phyloP scores from a whole-genome alignment of 2,113 vertebrate species.

The Aptenodytes forsteri region DNA sequence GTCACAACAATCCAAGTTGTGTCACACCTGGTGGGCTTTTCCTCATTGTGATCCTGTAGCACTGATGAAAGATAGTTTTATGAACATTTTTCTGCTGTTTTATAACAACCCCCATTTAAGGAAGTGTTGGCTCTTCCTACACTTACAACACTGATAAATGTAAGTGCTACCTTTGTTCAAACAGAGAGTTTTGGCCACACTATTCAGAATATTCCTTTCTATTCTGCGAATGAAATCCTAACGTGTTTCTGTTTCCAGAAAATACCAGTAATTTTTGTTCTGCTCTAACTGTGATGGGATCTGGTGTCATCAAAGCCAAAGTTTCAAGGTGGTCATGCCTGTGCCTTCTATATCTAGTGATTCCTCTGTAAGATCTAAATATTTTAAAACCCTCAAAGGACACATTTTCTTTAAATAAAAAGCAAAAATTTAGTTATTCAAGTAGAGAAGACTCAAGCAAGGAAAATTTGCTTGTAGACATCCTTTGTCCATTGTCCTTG shows the following conservation, averaged over 20 bases:
- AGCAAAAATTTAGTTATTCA: not conserved
- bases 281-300: not conserved
- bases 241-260: not conserved
- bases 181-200: not conserved
- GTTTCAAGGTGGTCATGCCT: not conserved
- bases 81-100: not conserved
- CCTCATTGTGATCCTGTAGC: not conserved
- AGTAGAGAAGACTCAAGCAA: not conserved
- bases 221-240: not conserved
- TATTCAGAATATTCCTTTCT: not conserved
- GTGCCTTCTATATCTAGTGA: not conserved
- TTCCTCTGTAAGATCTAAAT: not conserved
- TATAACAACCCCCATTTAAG: not conserved
- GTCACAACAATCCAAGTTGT: not conserved
- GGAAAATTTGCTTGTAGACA: not conserved
- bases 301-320: not conserved
- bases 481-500: not conserved
- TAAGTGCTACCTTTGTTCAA: not conserved
- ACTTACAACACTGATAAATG: not conserved
- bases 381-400: not conserved
- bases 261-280: not conserved
- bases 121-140: not conserved
- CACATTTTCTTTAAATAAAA: not conserved
- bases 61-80: not conserved
- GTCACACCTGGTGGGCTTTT: not conserved